Evolutionary conservation across 1,140 invertebrate genomes (phyloP).

Genomic region (Cardiocondyla obscurior): DNA sequence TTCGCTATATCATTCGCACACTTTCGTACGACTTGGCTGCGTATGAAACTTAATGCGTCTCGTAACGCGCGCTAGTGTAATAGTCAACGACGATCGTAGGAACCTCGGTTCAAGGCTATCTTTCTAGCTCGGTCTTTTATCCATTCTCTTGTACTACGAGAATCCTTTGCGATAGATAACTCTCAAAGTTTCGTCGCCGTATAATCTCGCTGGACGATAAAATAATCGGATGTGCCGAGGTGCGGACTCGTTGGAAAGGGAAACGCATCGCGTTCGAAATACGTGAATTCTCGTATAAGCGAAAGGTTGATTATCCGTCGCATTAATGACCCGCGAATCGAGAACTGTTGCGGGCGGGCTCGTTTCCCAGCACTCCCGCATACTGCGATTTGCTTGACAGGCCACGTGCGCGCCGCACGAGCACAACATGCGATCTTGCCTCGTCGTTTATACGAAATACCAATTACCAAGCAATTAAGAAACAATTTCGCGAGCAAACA

Average conservation of each 20-base stretch:
- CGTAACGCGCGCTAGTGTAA: constrained; percentile 58
- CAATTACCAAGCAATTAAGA: constrained; percentile 76
- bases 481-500: constrained; percentile 75
- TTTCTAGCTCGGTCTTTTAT: constrained; percentile 48
- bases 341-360: constrained; percentile 17
- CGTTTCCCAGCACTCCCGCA: constrained; percentile 47
- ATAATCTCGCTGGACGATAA: not conserved
- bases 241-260: not conserved
- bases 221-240: not conserved
- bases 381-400: constrained; percentile 52
- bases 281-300: not conserved
- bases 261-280: not conserved
- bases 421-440: constrained; percentile 76
- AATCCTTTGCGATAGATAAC: not conserved
- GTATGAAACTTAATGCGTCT: constrained; percentile 56
- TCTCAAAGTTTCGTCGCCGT: not conserved
- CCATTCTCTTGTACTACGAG: not conserved
- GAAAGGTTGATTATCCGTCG: constrained; percentile 21
- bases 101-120: constrained; percentile 72
- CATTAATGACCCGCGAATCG: constrained; percentile 37
- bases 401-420: constrained; percentile 40
- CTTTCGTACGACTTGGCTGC: not conserved
- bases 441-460: constrained; percentile 61
- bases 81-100: constrained; percentile 66
- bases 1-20: not conserved